Evolutionary conservation across 1,140 invertebrate species (phyloP).

Genomic region (Dermatophagoides farinae): DNA sequence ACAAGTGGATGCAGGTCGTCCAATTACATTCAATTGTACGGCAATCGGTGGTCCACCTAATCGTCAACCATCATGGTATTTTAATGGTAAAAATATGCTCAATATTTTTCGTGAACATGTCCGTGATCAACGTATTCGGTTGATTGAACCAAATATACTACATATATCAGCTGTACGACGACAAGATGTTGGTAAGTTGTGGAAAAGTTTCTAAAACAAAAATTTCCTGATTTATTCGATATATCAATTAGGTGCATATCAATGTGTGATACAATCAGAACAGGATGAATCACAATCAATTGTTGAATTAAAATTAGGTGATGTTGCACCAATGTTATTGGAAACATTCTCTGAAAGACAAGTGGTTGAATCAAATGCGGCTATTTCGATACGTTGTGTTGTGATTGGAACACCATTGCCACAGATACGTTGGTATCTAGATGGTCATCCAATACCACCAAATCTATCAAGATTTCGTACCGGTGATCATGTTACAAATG

Average conservation of each 20-base stretch:
- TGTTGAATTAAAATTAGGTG: slow-evolving; percentile 33
- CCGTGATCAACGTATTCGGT: not conserved
- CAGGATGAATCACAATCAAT: slow-evolving; percentile 24
- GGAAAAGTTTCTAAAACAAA: slow-evolving; percentile 11
- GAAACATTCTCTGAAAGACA: slow-evolving; percentile 58
- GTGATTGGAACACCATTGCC: slow-evolving; percentile 82
- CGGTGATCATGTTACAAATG: slow-evolving; percentile 68
- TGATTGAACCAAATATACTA: slow-evolving; percentile 16
- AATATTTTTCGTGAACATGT: slow-evolving; percentile 25
- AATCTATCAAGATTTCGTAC: slow-evolving; percentile 28
- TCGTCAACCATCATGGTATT: slow-evolving; percentile 44
- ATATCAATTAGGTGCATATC: slow-evolving; percentile 58
- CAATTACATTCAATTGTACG: slow-evolving; percentile 59
- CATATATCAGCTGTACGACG: slow-evolving; percentile 22
- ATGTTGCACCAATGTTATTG: slow-evolving; percentile 54
- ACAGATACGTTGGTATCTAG: slow-evolving; percentile 79
- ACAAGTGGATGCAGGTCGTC: slow-evolving; percentile 55
- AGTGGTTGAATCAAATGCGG: slow-evolving; percentile 42
- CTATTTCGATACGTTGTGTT: slow-evolving; percentile 48
- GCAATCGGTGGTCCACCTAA: slow-evolving; percentile 55
- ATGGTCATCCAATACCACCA: slow-evolving; percentile 33
- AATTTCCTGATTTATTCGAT: not conserved
- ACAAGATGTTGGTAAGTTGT: slow-evolving; percentile 29
- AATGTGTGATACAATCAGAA: slow-evolving; percentile 27
- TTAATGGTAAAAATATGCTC: slow-evolving; percentile 15